Evolutionary conservation across 2,888 invertebrate genomes (phyloP), one percentile per base, ranked within the genome.

Genomic region (Nomada flava): DNA sequence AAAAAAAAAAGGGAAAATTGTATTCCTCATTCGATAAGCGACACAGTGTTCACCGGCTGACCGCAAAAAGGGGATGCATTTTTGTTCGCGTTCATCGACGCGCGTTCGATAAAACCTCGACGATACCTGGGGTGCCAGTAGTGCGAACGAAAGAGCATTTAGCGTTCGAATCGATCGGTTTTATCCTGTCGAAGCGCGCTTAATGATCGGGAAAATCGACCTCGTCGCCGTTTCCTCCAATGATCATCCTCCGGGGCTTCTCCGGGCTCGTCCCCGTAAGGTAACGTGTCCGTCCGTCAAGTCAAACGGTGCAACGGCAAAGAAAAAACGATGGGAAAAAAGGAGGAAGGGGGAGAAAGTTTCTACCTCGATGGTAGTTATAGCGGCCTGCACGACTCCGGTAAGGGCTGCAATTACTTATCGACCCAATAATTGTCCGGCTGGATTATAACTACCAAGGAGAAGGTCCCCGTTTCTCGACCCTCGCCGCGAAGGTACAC

Each of bases 11-110:
- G 36, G 7, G 36, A 36, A 52, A 76, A 26, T 57, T 79, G 62
- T 72, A 63, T 80, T 80, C 72, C 72, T 80, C 79, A 80, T 79
- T 63, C 79, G 79, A 80, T 63, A 15, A 53, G 64, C 47, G 69
- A 60, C 64, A 57, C 69, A 57, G 50, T 7, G 79, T 67, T 70
- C 47, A 9, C 62, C 9, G 29, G 20, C 20, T 44, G 79, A 80
- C 79, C 79, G 57, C 79, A 68, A 65, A 20, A 9, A 29, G 47
- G 26, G 47, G 36, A 52, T 23, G 15, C 20, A 50, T 75, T 75
- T 72, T 72, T 72, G 57, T 71, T n/a, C 67, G 47, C 47, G 67
- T 42, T 55, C 68, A 62, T n/a, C 63, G 63, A 55, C 67, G 42
- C 59, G 42, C 36, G 63, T 5, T 23, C 52, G 57, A 75, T 68